Base-by-base conservation (phyloP, 2,888 invertebrate genomes). In the Anagyrus pseudococci region DNA sequence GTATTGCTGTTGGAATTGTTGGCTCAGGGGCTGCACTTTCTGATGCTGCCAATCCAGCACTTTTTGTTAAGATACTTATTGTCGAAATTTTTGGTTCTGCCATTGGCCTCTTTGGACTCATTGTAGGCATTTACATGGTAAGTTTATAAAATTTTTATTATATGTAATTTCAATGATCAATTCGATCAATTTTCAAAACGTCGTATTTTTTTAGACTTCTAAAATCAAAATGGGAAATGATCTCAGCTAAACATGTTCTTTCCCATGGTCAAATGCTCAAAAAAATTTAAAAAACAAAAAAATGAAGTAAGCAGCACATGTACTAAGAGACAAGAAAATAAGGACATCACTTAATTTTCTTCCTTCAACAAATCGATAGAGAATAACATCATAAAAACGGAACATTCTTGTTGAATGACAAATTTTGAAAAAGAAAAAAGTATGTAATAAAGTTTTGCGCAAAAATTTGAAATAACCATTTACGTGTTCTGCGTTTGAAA, bases 41-140 rank as follows among this genome's bases (percentile, higher is more conserved):
- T 55, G 99, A 99, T 84, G 99, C 99, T 29, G 98, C 98, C 43
- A 97, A 99, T 80, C 90, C 96, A 19, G 89, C 93, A 2, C 87
- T 99, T 7, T 99, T 99, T 77, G 98, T 99, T 54, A 98, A 98
- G 83, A 97, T 99, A 81, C 87, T 99, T 46, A 98, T 99, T 81
- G 93, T 99, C 48, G 99, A 99, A 84, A 99, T 99, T 83, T 99
- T 99, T 79, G 99, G 97, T 63, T 96, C 96, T 77, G 99, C 99
- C 74, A 98, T 99, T 78, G 99, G 99, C 77, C 88, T 99, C 22
- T 99, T 99, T 82, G 99, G 99, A 58, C 87, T 99, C 60, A 99
- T 99, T 82, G 97, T 99, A 69, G 97, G 98, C 71, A 97, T 99
- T 81, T 94, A 94, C 81, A 92, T 95, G 92, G 86, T 86, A 77